Base-by-base conservation (phyloP, 1,140 invertebrate genomes). In the Aricia agestis region DNA sequence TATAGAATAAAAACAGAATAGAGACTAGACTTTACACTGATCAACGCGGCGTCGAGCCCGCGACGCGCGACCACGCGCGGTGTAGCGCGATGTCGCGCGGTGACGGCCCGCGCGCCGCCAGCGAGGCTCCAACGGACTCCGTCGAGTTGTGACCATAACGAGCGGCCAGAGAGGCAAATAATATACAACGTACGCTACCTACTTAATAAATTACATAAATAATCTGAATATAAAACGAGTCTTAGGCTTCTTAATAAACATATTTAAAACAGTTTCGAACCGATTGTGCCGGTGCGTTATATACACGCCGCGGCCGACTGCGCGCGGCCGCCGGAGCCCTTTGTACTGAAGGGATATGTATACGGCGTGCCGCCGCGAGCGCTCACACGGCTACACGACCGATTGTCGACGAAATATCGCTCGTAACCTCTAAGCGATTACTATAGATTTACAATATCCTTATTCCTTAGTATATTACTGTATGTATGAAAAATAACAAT, bases 21-120 rank as follows among this genome's bases (percentile, higher is more conserved):
- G 89, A 92, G 91, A 92, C 91, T 92, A 92, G 91, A 92, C 90
- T 91, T 91, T 92, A 92, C 91, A 92, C 90, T 91, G 91, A 91
- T 86, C 83, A 92, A 90, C 84, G 85, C 75, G 77, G 74, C 73
- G 68, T 72, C 78, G 81, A 73, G 79, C 68, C 75, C 70, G 72
- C 72, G 79, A 82, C 80, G 81, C 65, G 41, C 31, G 41, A 32
- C 32, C 17, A n/a, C 36, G 36, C 36, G 36, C 36, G 36, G 9
- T 36, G 36, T 36, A 0, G 9, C 36, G 36, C 36, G 36, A 36
- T 36, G 36, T 36, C 36, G 36, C 36, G 36, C 36, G 36, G 9
- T 36, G 36, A 36, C 36, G 36, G 5, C 36, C 36, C 36, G 36
- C 36, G 36, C 36, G 36, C 36, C 36, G 36, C 36, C 36, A 36